Conservation (phyloP, 2,888 invertebrate species). For the Danaus chrysippus region DNA sequence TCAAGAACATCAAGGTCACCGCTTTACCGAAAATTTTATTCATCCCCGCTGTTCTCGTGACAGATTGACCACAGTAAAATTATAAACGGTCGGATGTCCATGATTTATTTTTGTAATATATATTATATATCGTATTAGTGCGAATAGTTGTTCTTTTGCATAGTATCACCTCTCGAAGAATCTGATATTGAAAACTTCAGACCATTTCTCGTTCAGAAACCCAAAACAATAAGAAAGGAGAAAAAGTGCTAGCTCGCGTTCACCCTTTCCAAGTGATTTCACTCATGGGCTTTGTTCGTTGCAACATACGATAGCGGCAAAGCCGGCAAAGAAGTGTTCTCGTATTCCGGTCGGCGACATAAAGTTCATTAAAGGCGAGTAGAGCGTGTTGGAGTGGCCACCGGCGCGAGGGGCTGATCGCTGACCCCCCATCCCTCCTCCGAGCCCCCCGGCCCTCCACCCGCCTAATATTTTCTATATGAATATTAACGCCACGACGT, state of each 20-base stretch:
- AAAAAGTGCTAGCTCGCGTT: conserved; percentile 56
- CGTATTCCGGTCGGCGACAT: conserved; percentile 72
- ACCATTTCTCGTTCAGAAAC: conserved; percentile 42
- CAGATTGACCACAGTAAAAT: too few relatives aligned
- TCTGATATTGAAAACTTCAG: conserved; percentile 15
- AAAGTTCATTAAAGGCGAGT: conserved; percentile 77
- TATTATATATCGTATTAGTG: too few relatives aligned
- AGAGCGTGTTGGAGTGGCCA: conserved; percentile 73
- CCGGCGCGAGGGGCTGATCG: conserved; percentile 56
- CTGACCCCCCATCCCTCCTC: conserved; percentile 39
- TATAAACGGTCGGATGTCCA: too few relatives aligned
- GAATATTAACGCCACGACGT: conserved; percentile 53
- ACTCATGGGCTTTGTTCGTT: conserved; percentile 66
- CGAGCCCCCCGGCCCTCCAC: conserved; percentile 34
- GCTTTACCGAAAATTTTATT: not conserved
- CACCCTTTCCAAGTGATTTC: conserved; percentile 66
- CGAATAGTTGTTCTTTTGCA: too few relatives aligned
- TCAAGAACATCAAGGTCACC: not conserved
- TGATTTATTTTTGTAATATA: not conserved
- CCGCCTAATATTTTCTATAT: conserved; percentile 66
- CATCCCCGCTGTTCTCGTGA: too few relatives aligned
- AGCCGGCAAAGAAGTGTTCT: conserved; percentile 70
- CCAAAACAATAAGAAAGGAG: conserved; percentile 61
- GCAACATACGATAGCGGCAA: conserved; percentile 69
- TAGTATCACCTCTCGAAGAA: not conserved